Evolutionary conservation across 2,797 vertebrate species (phyloP).

Genomic region (Lepilemur septentrionalis): DNA sequence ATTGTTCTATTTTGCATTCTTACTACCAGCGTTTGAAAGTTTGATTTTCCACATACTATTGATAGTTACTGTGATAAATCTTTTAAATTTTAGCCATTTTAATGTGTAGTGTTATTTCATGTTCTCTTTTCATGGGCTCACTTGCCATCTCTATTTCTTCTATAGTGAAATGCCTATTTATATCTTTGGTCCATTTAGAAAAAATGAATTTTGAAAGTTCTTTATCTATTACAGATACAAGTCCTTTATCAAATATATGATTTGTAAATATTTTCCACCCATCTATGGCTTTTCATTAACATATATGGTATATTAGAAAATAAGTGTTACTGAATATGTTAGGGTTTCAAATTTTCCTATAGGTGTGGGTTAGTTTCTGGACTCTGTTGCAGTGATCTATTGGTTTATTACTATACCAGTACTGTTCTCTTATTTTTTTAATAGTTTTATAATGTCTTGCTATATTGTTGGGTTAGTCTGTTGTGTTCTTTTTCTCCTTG

Average conservation of each 20-base stretch:
- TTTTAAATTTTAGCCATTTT: not conserved
- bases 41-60: not conserved
- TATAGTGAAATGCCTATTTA: not conserved
- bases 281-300: not conserved
- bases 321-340: not conserved
- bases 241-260: not conserved
- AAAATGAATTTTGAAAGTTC: not conserved
- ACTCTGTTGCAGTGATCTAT: not conserved
- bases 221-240: not conserved
- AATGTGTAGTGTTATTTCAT: no score
- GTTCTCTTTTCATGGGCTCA: not conserved
- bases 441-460: not conserved
- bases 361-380: not conserved
- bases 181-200: not conserved
- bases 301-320: not conserved
- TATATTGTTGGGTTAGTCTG: not conserved
- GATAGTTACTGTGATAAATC: not conserved
- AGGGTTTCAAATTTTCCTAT: not conserved
- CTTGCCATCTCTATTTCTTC: not conserved
- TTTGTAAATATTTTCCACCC: not conserved
- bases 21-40: not conserved
- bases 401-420: not conserved
- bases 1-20: not conserved
- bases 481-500: not conserved
- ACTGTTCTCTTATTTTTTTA: not conserved